Conservation (phyloP, 1,140 invertebrate genomes). For the Heliconius congener region DNA sequence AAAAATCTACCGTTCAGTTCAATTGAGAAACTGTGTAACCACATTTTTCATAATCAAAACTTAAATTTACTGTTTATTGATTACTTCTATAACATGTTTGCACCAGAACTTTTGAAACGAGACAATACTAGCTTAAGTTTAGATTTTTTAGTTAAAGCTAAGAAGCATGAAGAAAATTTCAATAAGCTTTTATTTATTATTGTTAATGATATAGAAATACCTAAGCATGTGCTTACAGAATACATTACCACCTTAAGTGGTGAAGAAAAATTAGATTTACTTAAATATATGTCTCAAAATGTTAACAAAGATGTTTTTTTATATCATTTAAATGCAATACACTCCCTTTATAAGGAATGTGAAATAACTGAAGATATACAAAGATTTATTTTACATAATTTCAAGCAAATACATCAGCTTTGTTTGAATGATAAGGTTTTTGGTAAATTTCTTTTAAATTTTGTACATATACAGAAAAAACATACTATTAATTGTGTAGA, state of each 20-base stretch:
- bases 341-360: slow-evolving; percentile 50
- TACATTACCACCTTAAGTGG: neutral
- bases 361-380: slow-evolving; percentile 49
- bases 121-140: slow-evolving; percentile 43
- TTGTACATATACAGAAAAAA: slow-evolving; percentile 45
- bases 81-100: slow-evolving; percentile 45
- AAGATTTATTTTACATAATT: slow-evolving; percentile 40
- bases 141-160: slow-evolving; percentile 49
- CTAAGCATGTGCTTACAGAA: slow-evolving; percentile 31
- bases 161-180: slow-evolving; percentile 32
- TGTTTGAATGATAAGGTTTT: slow-evolving; percentile 52
- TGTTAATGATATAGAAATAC: slow-evolving; percentile 45
- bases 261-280: neutral
- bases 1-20: slow-evolving; percentile 30
- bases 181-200: slow-evolving; percentile 34
- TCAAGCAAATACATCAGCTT: slow-evolving; percentile 27
- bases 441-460: slow-evolving; percentile 52
- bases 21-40: slow-evolving; percentile 45
- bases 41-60: slow-evolving; percentile 39
- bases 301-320: slow-evolving; percentile 45
- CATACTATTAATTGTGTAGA: slow-evolving; percentile 16
- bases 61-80: slow-evolving; percentile 43
- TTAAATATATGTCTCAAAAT: neutral
- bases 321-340: slow-evolving; percentile 50
- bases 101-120: slow-evolving; percentile 46